Evolutionary conservation across 2,113 vertebrate species (phyloP), one percentile per base, ranked within the genome.

Genomic region (Callopanchax toddi): DNA sequence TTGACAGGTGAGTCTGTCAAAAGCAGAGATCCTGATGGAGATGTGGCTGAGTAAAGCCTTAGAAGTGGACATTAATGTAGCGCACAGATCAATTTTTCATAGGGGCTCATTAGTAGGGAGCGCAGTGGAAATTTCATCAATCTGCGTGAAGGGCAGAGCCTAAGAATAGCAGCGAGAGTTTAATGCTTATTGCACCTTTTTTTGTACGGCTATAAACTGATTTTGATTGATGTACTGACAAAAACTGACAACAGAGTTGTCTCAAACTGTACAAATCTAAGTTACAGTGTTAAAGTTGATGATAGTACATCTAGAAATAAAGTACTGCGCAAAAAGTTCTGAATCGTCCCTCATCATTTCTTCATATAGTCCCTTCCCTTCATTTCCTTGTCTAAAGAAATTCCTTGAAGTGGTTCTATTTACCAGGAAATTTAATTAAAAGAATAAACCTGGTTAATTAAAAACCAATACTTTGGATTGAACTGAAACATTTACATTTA

Each of bases 31-130:
- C 64, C 60, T 79, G 78, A 86, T 84, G 65, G 66, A 76, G 63
- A 84, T 62, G 78, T 39, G 71, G 67, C 52, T 61, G 3, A 49
- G 53, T 46, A 54, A 62, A 69, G 39, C 76, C 65, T 54, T 18
- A 25, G 54, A 82, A 77, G 71, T 73, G 57, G 57, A 50, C 60
- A 69, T 64, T 51, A 86, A 84, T 77, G 65, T 78, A 71, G 60
- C 25, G 67, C 62, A 39, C 52, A 37, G 74, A 88, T 91, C 66
- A 67, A 82, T 85, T 86, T 88, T 87, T 86, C 60, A 89, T 85
- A 66, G 76, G 68, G 67, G 25, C 79, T 88, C 82, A 82, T 91
- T 90, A 87, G 71, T 36, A 59, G 66, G 26, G 56, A 74, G 69
- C 45, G 15, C 68, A 44, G 67, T 76, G 84, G 79, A 86, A 68